A percentile compares a stretch with the other conserved stretches of the same genome.
Conservation (phyloP, 2,113 vertebrate genomes). For the Syngnathus scovelli region DNA sequence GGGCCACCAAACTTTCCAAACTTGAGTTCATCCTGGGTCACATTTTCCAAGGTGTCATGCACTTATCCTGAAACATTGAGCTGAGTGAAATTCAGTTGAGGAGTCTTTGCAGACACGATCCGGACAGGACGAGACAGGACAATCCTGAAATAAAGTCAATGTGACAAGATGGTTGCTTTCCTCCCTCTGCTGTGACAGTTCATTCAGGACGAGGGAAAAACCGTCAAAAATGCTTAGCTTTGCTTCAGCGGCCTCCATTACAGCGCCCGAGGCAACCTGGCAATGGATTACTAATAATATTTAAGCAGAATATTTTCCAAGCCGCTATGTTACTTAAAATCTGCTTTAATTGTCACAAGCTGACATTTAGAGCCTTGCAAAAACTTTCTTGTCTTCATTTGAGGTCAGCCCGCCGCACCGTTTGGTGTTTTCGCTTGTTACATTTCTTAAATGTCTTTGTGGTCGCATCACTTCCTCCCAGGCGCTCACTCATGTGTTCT, state of each 20-base stretch:
- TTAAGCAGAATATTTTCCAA: conserved; percentile 84
- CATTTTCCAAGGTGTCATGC: conserved; percentile 68
- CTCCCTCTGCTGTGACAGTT: conserved; percentile 92
- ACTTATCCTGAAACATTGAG: conserved; percentile 79
- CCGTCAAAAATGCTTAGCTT: conserved; percentile 99
- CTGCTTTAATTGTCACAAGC: conserved; percentile 33
- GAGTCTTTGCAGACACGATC: neutral
- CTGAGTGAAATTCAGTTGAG: conserved; percentile 68
- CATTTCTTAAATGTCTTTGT: conserved; percentile 51
- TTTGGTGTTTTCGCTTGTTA: conserved; percentile 39
- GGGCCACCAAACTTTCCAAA: neutral
- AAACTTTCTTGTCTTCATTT: conserved; percentile 48
- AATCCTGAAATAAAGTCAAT: conserved; percentile 79
- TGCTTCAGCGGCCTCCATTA: conserved; percentile 97
- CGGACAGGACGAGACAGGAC: conserved; percentile 62
- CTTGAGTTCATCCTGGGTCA: conserved; percentile 24
- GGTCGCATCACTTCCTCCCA: conserved; percentile 58
- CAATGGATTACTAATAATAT: conserved; percentile 91
- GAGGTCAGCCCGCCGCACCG: conserved; percentile 52
- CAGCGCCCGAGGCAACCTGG: conserved; percentile 82
- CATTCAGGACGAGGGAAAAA: conserved; percentile 92
- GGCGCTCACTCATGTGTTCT: conserved; percentile 18
- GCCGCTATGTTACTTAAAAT: neutral
- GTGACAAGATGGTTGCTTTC: conserved; percentile 92
- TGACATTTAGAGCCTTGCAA: conserved; percentile 59